phyloP scores from a whole-genome alignment of 2,113 vertebrate genomes.

The Ammodytes marinus region DNA sequence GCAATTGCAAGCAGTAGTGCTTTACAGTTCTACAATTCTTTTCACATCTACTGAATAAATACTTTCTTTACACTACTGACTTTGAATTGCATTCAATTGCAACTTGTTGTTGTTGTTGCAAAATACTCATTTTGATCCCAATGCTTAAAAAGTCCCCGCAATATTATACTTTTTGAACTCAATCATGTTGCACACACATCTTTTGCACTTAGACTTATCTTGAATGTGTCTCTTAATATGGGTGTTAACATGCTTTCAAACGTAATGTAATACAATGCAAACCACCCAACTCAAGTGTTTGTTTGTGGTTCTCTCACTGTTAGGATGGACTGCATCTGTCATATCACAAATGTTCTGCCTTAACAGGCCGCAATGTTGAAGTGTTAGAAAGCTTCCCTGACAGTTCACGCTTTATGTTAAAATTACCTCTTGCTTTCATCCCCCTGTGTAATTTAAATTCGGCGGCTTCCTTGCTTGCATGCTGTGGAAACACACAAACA shows the following conservation, averaged over 20 bases:
- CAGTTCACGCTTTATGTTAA: constrained; percentile 66
- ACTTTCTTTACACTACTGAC: too few species aligned
- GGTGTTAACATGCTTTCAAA: constrained; percentile 11
- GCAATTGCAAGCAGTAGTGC: too few species aligned
- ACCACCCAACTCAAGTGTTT: background rate
- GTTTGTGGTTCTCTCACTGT: constrained; percentile 22
- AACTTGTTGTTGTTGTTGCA: too few species aligned
- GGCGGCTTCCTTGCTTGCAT: constrained; percentile 42
- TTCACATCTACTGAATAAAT: too few species aligned
- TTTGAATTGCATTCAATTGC: too few species aligned
- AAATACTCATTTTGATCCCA: too few species aligned
- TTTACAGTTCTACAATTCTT: too few species aligned
- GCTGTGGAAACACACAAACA: constrained; percentile 47
- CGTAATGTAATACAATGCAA: constrained; percentile 18
- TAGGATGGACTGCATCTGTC: constrained; percentile 20
- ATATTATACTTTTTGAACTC: background rate
- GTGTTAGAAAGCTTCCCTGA: constrained; percentile 57
- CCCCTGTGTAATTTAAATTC: constrained; percentile 71
- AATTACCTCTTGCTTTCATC: constrained; percentile 69
- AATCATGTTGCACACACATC: background rate
- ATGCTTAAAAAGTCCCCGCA: too few species aligned
- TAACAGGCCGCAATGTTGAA: constrained; percentile 21
- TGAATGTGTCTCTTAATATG: background rate
- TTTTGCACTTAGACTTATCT: background rate
- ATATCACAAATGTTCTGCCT: constrained; percentile 34